Base-by-base conservation (phyloP, 2,888 invertebrate species). In the Pseudococcus jackbeardsleyi region DNA sequence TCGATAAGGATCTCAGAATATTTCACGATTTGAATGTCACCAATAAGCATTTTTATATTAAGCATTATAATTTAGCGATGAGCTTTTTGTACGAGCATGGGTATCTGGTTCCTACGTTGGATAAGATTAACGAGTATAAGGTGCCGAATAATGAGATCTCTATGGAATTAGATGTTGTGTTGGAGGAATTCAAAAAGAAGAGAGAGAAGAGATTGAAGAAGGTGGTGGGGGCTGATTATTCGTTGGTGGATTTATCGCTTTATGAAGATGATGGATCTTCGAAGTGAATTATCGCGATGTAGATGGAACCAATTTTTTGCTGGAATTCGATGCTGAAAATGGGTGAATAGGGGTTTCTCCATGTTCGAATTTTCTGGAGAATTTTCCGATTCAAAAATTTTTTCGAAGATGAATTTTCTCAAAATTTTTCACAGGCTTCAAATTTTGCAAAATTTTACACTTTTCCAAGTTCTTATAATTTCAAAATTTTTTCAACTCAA, bases 81-180 rank as follows among this genome's bases (percentile, higher is more conserved):
- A 22, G 33, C 33, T 72, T 72, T 72, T 72, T 72, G 33, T 72
- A 33, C 68, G 68, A 72, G 11, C 26, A 72, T 12, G 68, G 68
- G 3, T 72, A 72, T 12, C 15, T 72, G 33, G 68, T 72, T 26
- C 68, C 68, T 3, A 72, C 33, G 9, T 33, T 72, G 12, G 26
- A 33, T 33, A 33, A 33, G 26, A 33, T 72, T 33, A 72, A 72
- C 33, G 68, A 72, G 12, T 72, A 72, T 72, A 26, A 72, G 11
- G n/a, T 72, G 15, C 68, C 68, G 4, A 72, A 72, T 33, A 33
- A 22, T 72, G 68, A 72, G 33, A 72, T 72, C 33, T 9, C 68
- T n/a, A 9, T 72, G 4, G 68, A 72, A 33, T 72, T 72, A 15
- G 33, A 72, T 33, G 1, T 15, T 12, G 15, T 72, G 15, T 5